Base-by-base conservation (phyloP, 2,888 invertebrate species). In the Acleris holmiana region DNA sequence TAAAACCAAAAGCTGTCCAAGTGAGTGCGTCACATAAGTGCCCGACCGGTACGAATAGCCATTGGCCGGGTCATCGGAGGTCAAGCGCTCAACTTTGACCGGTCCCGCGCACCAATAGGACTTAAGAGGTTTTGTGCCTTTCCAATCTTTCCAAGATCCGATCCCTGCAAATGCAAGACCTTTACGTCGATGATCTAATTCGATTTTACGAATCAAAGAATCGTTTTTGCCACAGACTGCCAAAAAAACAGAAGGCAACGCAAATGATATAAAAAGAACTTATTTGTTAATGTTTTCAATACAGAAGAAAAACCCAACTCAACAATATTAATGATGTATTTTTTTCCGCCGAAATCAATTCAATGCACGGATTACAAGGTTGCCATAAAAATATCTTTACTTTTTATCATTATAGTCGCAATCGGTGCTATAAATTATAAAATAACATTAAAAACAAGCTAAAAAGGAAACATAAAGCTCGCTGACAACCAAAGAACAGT, bases 21-120 rank as follows among this genome's bases (percentile, higher is more conserved):
- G 64, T 49, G 49, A 80, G 76, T 75, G 72, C 76, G 78, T 81
- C 79, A 82, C 80, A 79, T 82, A 75, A 78, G 72, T 73, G 72
- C 70, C 69, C 62, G 70, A 69, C 53, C 69, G 72, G 65, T 56
- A 65, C 65, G 44, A 65, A 59, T 65, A 61, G 66, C 67, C 75
- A 80, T 77, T 78, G 74, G 79, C 78, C 84, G 84, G 90, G 85
- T 90, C 86, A 89, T 67, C 61, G n/a, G 80, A 80, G 90, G 83
- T 89, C 90, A 89, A 76, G 53, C 77, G 77, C 78, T 88, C 85
- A 86, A 89, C 89, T 89, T 84, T 86, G 88, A 88, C 89, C 87
- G 80, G 71, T 74, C 73, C 73, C 61, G 73, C 75, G 76, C 71
- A 73, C 73, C 70, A 75, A 75, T 76, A 74, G 76, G 76, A 77